Base-by-base conservation (phyloP, 2,797 vertebrate species). In the Macropus fuliginosus region DNA sequence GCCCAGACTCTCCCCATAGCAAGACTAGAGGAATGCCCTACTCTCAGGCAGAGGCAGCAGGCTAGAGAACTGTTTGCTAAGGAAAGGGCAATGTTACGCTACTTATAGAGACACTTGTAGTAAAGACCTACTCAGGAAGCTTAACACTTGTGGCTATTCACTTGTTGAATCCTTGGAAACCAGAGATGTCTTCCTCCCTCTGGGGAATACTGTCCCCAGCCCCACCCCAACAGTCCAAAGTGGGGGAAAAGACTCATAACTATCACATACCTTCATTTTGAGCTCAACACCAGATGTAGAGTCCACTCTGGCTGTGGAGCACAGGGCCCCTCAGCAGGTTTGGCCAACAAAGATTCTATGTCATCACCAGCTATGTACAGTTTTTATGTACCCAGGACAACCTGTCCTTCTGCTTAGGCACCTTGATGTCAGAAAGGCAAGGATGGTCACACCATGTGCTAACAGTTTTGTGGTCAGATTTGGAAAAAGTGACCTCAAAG, bases 361-460 rank as follows among this genome's bases (percentile, higher is more conserved):
- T 95, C 90, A 92, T 96, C 95, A 34, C 13, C 0, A 28, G 89
- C 94, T 96, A 95, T 93, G 56, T 95, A 97, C 97, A 91, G 0
- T 54, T 95, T 1, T 56, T 55, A 96, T 2, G 57, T 55, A 96
- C 96, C 93, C 91, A 0, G 93, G 31, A 97, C 97, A 56, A 96
- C 97, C 98, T 90, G 97, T 97, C 95, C 98, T 93, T 66, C 74
- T 0, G 62, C 97, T 97, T 94, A 98, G 98, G 98, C 98, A 98
- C 97, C 98, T 98, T 97, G 98, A 98, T 95, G 98, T 98, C 98
- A 40, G 97, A 97, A 96, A 95, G 95, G 95, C 96, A 2, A 56
- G 92, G 94, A 92, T 4, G 21, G 97, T 97, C 3, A 0, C 97
- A 55, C 94, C 96, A 55, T 18, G 0, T 5, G 97, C 97, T 87